Evolutionary conservation across 2,797 vertebrate species (phyloP), one percentile per base, ranked within the genome.

Genomic region (Aphelocoma californica): DNA sequence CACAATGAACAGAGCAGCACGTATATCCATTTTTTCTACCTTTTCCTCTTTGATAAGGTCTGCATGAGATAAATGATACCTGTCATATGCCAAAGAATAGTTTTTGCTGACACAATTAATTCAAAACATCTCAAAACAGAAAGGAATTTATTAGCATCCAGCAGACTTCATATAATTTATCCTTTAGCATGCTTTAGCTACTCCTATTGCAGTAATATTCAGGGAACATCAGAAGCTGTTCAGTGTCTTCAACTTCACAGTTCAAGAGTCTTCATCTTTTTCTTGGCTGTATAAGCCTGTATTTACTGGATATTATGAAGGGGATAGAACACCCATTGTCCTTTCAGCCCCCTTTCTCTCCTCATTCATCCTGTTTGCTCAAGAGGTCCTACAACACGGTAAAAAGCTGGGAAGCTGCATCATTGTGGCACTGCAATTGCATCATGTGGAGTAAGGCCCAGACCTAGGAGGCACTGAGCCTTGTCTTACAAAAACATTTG

Each of bases 271-370:
- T 85, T 85, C n/a, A 71, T 8, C 20, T 3, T 91, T 34, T 79
- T 62, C 26, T 44, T 44, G 26, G 4, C 25, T 51, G 10, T 28
- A 11, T 31, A 81, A 78, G 4, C 19, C 47, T 65, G 7, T 31
- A 47, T 81, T 82, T 78, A 15, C 13, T 74, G 24, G 19, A 16
- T 61, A 12, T 11, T 74, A 23, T 15, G 77, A 73, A 80, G 25
- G 4, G 4, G 8, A 20, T 64, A 34, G 3, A 60, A 19, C 0
- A 3, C 6, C 4, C 11, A 6, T 47, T 64, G 20, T 51, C 12
- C 21, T 25, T 74, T 74, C 32, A 56, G 10, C 2, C 4, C 10
- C 26, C 7, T 60, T 87, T 73, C 19, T 85, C 44, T 57, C 8
- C 7, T 71, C 16, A 25, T 71, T 78, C 29, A 10, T 71, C 12